Base-by-base conservation (phyloP, 1,140 invertebrate genomes). In the Brachionus manjavacas region DNA sequence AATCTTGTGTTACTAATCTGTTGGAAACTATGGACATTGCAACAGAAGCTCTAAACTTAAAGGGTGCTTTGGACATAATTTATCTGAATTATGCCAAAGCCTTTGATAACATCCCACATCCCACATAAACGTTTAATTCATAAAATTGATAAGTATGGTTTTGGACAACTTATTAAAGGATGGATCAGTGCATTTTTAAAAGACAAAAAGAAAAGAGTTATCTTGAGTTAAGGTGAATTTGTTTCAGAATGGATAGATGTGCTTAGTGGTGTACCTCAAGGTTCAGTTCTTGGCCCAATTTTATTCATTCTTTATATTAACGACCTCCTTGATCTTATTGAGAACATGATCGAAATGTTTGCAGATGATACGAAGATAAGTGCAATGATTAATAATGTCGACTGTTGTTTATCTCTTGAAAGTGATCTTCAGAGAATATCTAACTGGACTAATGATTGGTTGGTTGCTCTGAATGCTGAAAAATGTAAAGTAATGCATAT, bases 271-370 rank as follows among this genome's bases (percentile, higher is more conserved):
- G 85, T 86, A 6, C 84, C 85, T 16, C 84, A 86, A 60, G 86
- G 86, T 14, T 85, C 83, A 6, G 78, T 86, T 6, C 46, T 86
- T 4, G 86, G 83, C 0, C 86, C 86, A 12, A 4, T 85, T n/a
- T 83, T 86, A n/a, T 86, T 85, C 46, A 39, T 86, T 1, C 64
- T 86, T 11, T 86, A 83, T 64, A 85, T 85, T 6, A 86, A 86
- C 46, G 86, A 86, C 41, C 43, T 86, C 12, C 84, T 84, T 8
- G 23, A 25, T 68, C 23, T 8, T 68, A 9, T 68, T 14, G 16
- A 6, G 9, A 68, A 28, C n/a, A 68, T 12, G 23, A 28, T 6
- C 11, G 20, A 68, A n/a, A 68, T 28, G n/a, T 68, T 12, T 68
- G 64, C 64, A 8, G 64, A 68, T 68, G 64, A 68, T 28, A 84